These are phyloP conservation scores for Hipposideros larvatus DNA, from an alignment of 2,797 vertebrate species.

Conservation along the genomic window DNA sequence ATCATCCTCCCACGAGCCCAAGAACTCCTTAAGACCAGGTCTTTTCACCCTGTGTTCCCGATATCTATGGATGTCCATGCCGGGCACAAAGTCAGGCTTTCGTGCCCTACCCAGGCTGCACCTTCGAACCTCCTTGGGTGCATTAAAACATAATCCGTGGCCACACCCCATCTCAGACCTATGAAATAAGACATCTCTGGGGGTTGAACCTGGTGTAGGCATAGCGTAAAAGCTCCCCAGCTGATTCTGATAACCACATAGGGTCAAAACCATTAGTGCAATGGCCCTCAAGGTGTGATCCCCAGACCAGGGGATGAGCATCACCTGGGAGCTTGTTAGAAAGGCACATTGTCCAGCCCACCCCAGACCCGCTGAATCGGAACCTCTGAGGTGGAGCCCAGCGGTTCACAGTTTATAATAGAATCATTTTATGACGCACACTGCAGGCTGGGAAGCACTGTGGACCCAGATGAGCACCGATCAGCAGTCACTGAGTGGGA, in stretches of 20 bases:
- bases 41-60: not conserved
- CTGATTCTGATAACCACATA: not conserved
- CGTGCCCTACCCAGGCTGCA: not conserved
- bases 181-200: not conserved
- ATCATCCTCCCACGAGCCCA: not conserved
- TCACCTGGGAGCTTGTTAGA: not conserved
- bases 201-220: too few relatives aligned
- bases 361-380: not conserved
- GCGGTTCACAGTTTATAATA: too few relatives aligned
- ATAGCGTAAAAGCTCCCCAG: not conserved
- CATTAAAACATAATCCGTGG: not conserved
- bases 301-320: too few relatives aligned
- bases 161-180: not conserved
- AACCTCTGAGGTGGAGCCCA: not conserved
- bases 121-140: not conserved
- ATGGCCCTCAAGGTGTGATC: not conserved
- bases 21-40: not conserved
- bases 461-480: fast-evolving
- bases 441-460: not conserved
- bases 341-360: not conserved
- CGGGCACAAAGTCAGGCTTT: not conserved
- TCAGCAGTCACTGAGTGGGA: not conserved
- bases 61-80: not conserved
- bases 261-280: not conserved
- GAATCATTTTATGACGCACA: fast-evolving